Evolutionary conservation across 2,113 vertebrate species (phyloP).

Genomic region (Asarcornis scutulata): DNA sequence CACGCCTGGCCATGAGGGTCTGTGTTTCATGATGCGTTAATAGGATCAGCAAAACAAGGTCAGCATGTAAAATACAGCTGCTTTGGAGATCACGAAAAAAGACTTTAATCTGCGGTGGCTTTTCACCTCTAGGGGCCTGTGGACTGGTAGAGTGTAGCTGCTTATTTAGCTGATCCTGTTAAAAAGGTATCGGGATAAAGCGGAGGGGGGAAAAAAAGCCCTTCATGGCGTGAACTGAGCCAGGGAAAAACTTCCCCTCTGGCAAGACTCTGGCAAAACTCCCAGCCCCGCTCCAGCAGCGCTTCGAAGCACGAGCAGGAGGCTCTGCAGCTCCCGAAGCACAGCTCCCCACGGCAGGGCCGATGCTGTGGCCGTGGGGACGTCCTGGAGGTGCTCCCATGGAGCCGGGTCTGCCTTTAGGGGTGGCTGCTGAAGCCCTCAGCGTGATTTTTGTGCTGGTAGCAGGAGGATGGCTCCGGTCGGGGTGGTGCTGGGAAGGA

Average conservation of each 20-base stretch:
- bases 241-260: constrained; percentile 66
- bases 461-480: not conserved
- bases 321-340: not conserved
- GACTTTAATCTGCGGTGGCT: constrained; percentile 38
- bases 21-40: not conserved
- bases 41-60: constrained; percentile 45
- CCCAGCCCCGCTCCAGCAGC: constrained; percentile 16
- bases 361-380: not conserved
- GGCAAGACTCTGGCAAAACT: constrained; percentile 64
- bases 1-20: not conserved
- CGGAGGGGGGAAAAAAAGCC: not conserved
- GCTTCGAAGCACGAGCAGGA: constrained; percentile 48
- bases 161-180: constrained; percentile 66
- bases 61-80: constrained; percentile 47
- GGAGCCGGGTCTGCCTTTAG: not conserved
- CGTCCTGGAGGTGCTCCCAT: not conserved
- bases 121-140: constrained; percentile 35
- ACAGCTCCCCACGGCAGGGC: too few relatives aligned
- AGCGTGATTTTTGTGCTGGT: not conserved
- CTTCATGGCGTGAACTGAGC: constrained; percentile 14
- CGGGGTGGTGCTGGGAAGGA: not conserved
- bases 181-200: constrained; percentile 61
- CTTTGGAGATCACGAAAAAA: constrained; percentile 34
- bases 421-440: not conserved
- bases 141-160: not conserved